Evolutionary conservation across 2,888 invertebrate species (phyloP).

Genomic region (Erebia aethiops): DNA sequence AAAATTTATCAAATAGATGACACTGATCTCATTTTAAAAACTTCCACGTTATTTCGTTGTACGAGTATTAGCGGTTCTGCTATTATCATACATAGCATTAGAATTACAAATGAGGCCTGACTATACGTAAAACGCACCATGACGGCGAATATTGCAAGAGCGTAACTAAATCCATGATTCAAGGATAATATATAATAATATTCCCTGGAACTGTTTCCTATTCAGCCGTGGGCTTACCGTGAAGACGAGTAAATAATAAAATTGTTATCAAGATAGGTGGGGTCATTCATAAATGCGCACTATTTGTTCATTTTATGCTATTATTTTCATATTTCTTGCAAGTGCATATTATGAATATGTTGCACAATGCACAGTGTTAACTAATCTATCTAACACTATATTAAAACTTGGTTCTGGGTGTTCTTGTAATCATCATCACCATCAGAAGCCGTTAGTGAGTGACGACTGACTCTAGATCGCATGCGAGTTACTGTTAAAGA

Average conservation of each 20-base stretch:
- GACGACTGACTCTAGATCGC: too few relatives aligned
- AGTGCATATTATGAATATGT: not conserved
- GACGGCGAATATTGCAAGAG: conserved; percentile 51
- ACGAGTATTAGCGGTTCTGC: conserved; percentile 34
- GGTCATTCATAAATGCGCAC: conserved; percentile 29
- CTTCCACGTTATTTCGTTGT: conserved; percentile 35
- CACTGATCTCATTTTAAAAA: conserved; percentile 14
- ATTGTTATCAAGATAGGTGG: conserved; percentile 34
- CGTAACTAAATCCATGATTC: conserved; percentile 63
- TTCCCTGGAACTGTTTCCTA: conserved; percentile 48
- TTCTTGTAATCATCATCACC: not conserved
- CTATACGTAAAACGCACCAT: conserved; percentile 46
- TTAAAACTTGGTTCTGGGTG: not conserved
- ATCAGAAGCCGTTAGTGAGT: not conserved
- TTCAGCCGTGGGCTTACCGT: conserved; percentile 42
- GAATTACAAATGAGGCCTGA: conserved; percentile 62
- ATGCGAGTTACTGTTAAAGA: too few relatives aligned
- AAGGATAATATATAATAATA: conserved; percentile 60
- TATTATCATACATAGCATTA: conserved; percentile 48
- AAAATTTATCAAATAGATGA: too few relatives aligned
- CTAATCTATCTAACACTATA: not conserved
- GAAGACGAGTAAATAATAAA: conserved; percentile 40
- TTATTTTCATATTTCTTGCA: conserved; percentile 36
- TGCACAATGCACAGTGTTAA: not conserved
- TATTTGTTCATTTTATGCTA: conserved; percentile 28